A percentile compares a stretch with the other conserved stretches of the same genome.
Conservation (phyloP, 30 jellyfish, hydroid and myxozoan species). For the Chrysaora quinquecirrha region DNA sequence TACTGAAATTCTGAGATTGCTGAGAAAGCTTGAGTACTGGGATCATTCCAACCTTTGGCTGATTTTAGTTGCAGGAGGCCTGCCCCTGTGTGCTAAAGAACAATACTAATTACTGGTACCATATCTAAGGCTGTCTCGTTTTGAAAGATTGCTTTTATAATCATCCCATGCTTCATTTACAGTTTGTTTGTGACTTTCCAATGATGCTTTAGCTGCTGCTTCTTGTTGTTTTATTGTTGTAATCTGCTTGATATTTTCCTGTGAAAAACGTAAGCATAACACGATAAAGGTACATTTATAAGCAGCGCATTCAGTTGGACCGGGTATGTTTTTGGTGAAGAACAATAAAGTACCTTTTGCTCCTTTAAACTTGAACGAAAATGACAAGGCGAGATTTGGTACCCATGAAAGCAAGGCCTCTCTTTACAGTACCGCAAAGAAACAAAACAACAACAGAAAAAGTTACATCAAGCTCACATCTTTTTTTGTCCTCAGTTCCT, state of each 20-base stretch:
- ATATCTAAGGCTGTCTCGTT: slow-evolving; percentile 27
- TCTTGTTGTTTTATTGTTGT: slow-evolving; percentile 43
- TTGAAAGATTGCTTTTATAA: slow-evolving; percentile 32
- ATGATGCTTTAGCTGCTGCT: slow-evolving; percentile 21
- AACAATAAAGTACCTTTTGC: too few species aligned
- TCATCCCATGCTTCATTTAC: slow-evolving; percentile 46
- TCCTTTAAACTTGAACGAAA: not conserved
- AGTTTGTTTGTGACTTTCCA: slow-evolving; percentile 25
- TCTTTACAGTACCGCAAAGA: not conserved
- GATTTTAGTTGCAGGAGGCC: too few species aligned
- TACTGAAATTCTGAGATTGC: too few species aligned
- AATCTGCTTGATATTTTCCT: slow-evolving; percentile 40
- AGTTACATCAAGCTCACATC: slow-evolving; percentile 13
- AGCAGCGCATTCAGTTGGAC: too few species aligned
- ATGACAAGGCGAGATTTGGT: not conserved
- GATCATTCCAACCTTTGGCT: not conserved
- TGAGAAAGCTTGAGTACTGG: too few species aligned
- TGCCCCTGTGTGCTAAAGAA: too few species aligned
- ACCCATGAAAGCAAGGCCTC: not conserved
- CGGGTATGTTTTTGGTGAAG: too few species aligned
- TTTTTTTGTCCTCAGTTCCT: slow-evolving; percentile 33
- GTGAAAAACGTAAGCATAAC: not conserved
- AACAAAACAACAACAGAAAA: too few species aligned
- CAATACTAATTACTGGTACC: too few species aligned
- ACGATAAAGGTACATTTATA: too few species aligned